Base-by-base conservation (phyloP, 2,113 vertebrate genomes). In the Gorsachius goisagi region DNA sequence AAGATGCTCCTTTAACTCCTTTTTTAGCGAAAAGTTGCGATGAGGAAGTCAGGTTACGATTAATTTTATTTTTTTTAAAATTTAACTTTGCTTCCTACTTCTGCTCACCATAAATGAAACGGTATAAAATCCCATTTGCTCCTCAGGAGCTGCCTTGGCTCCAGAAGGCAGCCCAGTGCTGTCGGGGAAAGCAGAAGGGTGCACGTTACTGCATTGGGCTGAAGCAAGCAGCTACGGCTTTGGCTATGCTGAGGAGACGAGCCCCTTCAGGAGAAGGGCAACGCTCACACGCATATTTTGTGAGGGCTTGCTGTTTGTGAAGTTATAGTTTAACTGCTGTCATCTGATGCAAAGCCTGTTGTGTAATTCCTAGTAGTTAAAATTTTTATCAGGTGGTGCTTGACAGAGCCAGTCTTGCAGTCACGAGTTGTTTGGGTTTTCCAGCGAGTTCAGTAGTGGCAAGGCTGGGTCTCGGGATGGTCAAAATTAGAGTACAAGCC, bases 161-260 rank as follows among this genome's bases (percentile, higher is more conserved):
- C 11, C 44, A 35, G 39, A 5, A 33, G 59, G 5, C 17, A 18
- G 12, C 19, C 15, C 28, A 15, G 28, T 32, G 44, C 35, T 15
- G 41, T 1, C 13, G 28, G 12, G 55, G 39, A 37, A 11, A 8
- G 62, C 39, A 2, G 56, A 14, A 27, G 8, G 3, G 14, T 2
- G 27, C 15, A 0, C 1, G 1, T 1, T 32, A 9, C 4, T 3
- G 0, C 3, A 0, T 49, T 49, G 12, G 27, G 9, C 32, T 7
- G 55, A 19, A 44, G 50, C 3, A 4, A 41, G 49, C 3, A 30
- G 56, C 9, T 27, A 9, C 8, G 1, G 69, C 28, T 71, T 55
- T n/a, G 71, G 18, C 14, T 26, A 1, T 6, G 30, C 39, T 5
- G 60, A 12, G n/a, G 14, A 33, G 68, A 68, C 0, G 11, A 60